Base-by-base conservation (phyloP, 2,888 invertebrate genomes). In the Elgonia sp. region DNA sequence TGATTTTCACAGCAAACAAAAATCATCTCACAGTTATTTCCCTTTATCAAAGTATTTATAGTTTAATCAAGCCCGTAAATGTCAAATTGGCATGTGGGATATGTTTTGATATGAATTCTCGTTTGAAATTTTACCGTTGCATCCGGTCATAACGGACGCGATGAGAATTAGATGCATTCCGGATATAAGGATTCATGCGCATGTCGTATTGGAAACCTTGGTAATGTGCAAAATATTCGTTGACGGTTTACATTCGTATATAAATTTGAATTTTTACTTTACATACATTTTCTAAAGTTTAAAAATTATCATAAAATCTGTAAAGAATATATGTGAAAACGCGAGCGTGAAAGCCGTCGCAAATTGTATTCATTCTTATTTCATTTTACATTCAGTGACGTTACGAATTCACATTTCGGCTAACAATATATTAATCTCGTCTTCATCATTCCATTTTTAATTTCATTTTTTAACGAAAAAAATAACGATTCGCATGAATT, bases 121-220 rank as follows among this genome's bases (percentile, higher is more conserved):
- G 75, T 84, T 80, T 29, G 60, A 84, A 84, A 87, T 87, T 84
- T 84, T 79, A 80, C 55, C 75, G 69, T 69, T 57, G 73, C 70
- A 62, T 84, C 79, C 73, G 79, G 80, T 70, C 69, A 75, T 80
- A 80, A 87, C 84, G 63, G 57, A 83, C 73, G 73, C 72, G 79
- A 87, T 62, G 83, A 80, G 80, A 76, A 87, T 76, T 84, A 87
- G 84, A 80, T 76, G 57, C 57, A 70, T 84, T 80, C 80, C 80
- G 80, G 80, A 80, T 84, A 84, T 63, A 76, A 50, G 81, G 72
- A 63, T 84, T 75, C 79, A 21, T 42, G 39, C 16, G 39, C 46
- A 16, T 39, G 50, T 50, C 53, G 16, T 67, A 60, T 65, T 62
- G 80, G 40, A 69, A 42, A 39, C 76, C 62, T 12, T 46, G 60